Evolutionary conservation across 2,113 vertebrate species (phyloP).

Genomic region (Percopsis transmontana): DNA sequence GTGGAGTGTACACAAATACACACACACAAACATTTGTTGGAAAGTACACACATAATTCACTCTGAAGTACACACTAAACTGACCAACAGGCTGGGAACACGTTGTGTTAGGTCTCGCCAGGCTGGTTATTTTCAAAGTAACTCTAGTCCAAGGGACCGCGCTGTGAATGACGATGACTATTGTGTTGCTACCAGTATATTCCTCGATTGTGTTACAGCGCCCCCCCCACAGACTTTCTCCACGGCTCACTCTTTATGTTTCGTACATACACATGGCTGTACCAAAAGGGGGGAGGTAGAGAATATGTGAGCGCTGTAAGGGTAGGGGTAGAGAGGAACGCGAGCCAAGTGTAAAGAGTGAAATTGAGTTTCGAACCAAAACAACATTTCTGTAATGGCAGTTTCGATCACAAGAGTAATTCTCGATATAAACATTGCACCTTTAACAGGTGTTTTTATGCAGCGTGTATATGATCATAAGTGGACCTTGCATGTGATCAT

Average conservation of each 20-base stretch:
- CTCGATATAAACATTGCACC: too few relatives aligned
- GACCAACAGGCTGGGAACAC: conserved; percentile 4
- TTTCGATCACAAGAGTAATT: too few relatives aligned
- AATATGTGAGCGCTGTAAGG: too few relatives aligned
- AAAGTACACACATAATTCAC: conserved; percentile 6
- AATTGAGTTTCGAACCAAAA: too few relatives aligned
- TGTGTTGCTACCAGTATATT: conserved; percentile 1
- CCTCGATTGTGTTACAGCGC: too few relatives aligned
- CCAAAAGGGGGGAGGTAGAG: too few relatives aligned
- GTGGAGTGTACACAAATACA: not conserved
- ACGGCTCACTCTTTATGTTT: too few relatives aligned
- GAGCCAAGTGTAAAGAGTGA: too few relatives aligned
- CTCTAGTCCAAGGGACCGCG: conserved; percentile 21
- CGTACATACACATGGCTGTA: too few relatives aligned
- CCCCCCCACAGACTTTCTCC: too few relatives aligned
- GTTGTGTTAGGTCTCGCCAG: conserved; percentile 17
- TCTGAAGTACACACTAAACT: conserved; percentile 17
- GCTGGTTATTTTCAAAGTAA: conserved; percentile 33
- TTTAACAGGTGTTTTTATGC: not conserved
- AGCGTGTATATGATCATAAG: not conserved
- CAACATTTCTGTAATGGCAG: too few relatives aligned
- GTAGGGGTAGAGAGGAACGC: too few relatives aligned
- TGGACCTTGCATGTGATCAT: not conserved
- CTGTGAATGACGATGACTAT: conserved; percentile 25
- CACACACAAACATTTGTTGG: conserved; percentile 3